Evolutionary conservation across 2,113 vertebrate species (phyloP).

Genomic region (Nibea coibor): DNA sequence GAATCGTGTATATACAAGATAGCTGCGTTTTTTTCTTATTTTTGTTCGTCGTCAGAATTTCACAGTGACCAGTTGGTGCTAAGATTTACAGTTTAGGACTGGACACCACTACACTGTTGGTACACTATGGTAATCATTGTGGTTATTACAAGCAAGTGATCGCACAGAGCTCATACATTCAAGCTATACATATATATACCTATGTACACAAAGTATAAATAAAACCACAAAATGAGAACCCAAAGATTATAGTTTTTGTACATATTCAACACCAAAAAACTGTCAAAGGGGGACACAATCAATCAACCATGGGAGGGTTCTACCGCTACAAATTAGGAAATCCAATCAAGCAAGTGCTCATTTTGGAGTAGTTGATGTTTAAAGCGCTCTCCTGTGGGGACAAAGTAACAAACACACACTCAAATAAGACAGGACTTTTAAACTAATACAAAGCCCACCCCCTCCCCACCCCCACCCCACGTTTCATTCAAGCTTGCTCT

Average conservation of each 20-base stretch:
- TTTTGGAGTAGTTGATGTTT: conserved; percentile 71
- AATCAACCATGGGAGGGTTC: conserved; percentile 37
- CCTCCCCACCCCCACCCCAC: background rate
- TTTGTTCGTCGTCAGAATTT: conserved; percentile 56
- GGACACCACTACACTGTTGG: conserved; percentile 19
- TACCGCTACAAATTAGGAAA: conserved; percentile 60
- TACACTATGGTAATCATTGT: conserved; percentile 64
- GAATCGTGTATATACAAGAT: conserved; percentile 72
- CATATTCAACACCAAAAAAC: conserved; percentile 66
- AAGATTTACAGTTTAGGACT: background rate
- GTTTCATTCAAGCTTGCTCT: conserved; percentile 78
- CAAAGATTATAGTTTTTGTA: conserved; percentile 68
- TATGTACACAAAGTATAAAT: conserved; percentile 86
- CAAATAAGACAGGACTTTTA: conserved; percentile 40
- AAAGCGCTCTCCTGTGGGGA: conserved; percentile 68
- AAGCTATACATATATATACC: conserved; percentile 82
- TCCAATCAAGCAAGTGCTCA: conserved; percentile 77
- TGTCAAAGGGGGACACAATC: conserved; percentile 53
- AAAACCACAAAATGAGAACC: conserved; percentile 79
- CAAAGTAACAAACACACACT: conserved; percentile 52
- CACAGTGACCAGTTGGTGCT: conserved; percentile 41
- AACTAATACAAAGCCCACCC: conserved; percentile 24
- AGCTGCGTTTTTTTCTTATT: conserved; percentile 55
- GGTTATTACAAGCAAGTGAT: conserved; percentile 71
- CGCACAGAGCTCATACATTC: conserved; percentile 77